Conservation (phyloP, 2,888 invertebrate genomes). For the Tinea pellionella region DNA sequence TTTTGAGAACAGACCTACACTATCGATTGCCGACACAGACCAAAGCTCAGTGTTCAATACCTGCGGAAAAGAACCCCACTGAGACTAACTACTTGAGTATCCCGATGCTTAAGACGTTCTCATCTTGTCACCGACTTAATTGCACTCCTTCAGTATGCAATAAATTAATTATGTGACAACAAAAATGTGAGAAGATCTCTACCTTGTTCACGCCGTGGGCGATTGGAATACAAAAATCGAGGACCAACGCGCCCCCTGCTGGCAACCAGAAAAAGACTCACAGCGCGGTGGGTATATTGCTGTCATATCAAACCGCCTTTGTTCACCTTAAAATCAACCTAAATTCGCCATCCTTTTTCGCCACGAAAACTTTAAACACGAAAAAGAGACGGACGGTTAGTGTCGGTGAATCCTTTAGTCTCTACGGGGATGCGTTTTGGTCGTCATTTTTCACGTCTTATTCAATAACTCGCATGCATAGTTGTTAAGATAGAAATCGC, state of each 20-base stretch:
- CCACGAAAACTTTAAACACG: background rate
- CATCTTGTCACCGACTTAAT: constrained; percentile 17
- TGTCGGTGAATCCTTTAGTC: constrained; percentile 11
- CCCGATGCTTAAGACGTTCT: constrained; percentile 35
- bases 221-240: constrained; percentile 26
- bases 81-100: constrained; percentile 19
- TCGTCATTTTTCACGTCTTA: constrained; percentile 70
- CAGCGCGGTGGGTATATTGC: constrained; percentile 33
- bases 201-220: constrained; percentile 40
- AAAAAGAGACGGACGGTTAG: background rate
- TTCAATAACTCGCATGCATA: constrained; percentile 65
- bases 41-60: background rate
- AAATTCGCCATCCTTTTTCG: constrained; percentile 41
- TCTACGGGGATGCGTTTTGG: constrained; percentile 22
- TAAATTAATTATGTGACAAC: constrained; percentile 67
- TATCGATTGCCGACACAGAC: constrained; percentile 5
- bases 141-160: constrained; percentile 38
- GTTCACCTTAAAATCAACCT: constrained; percentile 30
- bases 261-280: constrained; percentile 41
- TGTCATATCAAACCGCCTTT: constrained; percentile 56
- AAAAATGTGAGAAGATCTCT: constrained; percentile 35
- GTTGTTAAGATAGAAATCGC: constrained; percentile 64
- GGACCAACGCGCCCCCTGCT: constrained; percentile 39
- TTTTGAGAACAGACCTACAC: constrained; percentile 55
- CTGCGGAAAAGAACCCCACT: constrained; percentile 37